Base-by-base conservation (phyloP, 2,888 invertebrate genomes). In the Zygothrica quintamaculata region DNA sequence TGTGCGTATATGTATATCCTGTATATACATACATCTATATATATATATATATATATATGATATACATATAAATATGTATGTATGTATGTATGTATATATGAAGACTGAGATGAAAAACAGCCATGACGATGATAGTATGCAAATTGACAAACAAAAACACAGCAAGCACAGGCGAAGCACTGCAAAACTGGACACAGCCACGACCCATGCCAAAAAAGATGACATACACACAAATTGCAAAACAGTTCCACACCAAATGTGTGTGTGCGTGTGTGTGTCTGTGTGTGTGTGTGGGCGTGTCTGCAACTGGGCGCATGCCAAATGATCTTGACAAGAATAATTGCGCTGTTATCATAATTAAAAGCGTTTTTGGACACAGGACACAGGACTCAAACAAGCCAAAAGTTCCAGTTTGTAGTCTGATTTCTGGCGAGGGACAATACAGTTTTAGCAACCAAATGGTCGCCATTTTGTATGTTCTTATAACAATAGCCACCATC, bases 261-360 rank as follows among this genome's bases (percentile, higher is more conserved):
- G 46, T 39, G 34, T 29, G 18, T 31, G 25, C 18, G 8, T 40
- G 37, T 51, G 26, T 43, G 53, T 53, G 31, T 25, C 13, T 33
- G 46, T 36, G 55, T 42, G 50, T 29, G 29, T 47, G 7, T 44
- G 44, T 51, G 60, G 67, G 64, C 40, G 82, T 64, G 71, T 58
- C 62, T 51, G 71, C 58, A 57, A 31, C 34, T 55, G 65, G 59
- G 57, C 64, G 61, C 52, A 47, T 76, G 77, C 74, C 84, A 81
- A 88, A 88, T 88, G 88, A 88, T 88, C 88, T 88, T 87, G 88
- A 88, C 88, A 88, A 88, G 88, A 88, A 88, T 88, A 88, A 88
- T 88, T 88, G 88, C 87, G 86, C 77, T 88, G 88, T 87, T 88
- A 87, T 88, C 88, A 88, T 88, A 88, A 88, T 88, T 88, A 88